Percentiles rank a stretch among this genome's conserved stretches.
Conservation (phyloP, 2,113 vertebrate genomes). For the Dromiciops gliroides region DNA sequence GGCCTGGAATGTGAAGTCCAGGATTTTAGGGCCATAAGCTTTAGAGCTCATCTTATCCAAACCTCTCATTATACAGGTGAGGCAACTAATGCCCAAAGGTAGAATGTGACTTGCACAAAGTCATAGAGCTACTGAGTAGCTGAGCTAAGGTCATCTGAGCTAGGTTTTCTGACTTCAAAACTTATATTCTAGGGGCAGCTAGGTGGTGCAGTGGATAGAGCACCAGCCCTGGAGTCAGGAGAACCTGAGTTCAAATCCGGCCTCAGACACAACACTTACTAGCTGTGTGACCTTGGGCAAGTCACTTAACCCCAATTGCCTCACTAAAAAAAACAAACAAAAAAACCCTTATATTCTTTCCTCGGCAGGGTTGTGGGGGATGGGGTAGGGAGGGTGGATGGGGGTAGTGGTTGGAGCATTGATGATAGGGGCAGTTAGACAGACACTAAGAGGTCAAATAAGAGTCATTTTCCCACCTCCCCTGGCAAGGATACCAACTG, state of each 20-base stretch:
- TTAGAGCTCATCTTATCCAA: not conserved
- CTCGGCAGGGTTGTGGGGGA: not conserved
- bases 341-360: not conserved
- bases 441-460: not conserved
- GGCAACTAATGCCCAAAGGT: not conserved
- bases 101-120: not conserved
- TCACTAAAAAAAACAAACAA: too few relatives aligned
- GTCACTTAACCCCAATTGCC: too few relatives aligned
- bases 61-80: not conserved
- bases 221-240: too few relatives aligned
- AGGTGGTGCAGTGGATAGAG: too few relatives aligned
- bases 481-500: not conserved
- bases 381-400: not conserved
- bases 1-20: not conserved
- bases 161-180: not conserved
- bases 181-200: too few relatives aligned
- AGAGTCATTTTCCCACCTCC: not conserved
- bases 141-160: not conserved
- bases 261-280: too few relatives aligned
- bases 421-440: not conserved
- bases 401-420: not conserved
- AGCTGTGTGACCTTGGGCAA: too few relatives aligned
- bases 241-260: too few relatives aligned
- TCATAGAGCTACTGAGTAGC: not conserved
- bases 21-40: not conserved